A percentile compares a stretch with the other conserved stretches of the same genome.
These are phyloP conservation scores for Spialia ferax DNA, from an alignment of 2,888 invertebrate genomes.

Conservation along the genomic window DNA sequence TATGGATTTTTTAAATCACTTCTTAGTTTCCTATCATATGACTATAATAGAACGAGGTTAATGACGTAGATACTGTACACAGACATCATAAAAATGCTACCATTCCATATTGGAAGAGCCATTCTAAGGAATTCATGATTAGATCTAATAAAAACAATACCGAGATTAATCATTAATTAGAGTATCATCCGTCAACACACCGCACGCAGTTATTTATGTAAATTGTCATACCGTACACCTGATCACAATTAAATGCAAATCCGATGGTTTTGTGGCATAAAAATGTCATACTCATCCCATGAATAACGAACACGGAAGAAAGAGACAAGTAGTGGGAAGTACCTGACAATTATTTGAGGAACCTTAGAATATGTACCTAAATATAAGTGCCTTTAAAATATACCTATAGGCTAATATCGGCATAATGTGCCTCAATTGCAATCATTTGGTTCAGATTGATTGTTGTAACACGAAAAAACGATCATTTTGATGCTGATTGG, in stretches of 20 bases:
- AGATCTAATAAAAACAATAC: background rate
- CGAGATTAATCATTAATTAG: conserved; percentile 24
- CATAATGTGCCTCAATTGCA: no score
- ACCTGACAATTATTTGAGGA: background rate
- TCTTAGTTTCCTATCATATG: no score
- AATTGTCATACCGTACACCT: conserved; percentile 50
- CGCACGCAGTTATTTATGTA: conserved; percentile 47
- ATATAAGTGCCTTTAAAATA: no score
- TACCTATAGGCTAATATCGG: no score
- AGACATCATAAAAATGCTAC: conserved; percentile 5
- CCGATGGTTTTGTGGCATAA: conserved; percentile 44
- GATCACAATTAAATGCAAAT: conserved; percentile 58
- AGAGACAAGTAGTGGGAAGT: background rate
- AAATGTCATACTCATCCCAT: conserved; percentile 50
- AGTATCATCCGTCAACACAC: conserved; percentile 31
- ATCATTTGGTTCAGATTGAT: no score
- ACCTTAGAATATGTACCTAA: no score
- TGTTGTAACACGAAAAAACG: no score
- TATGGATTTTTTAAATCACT: no score
- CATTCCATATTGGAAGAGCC: conserved; percentile 5
- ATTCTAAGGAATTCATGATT: conserved; percentile 16
- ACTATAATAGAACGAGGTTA: background rate
- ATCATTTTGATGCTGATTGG: no score
- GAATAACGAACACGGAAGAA: background rate
- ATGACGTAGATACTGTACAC: background rate